Evolutionary conservation across 2,888 invertebrate genomes (phyloP).

Genomic region (Folsomia candida): DNA sequence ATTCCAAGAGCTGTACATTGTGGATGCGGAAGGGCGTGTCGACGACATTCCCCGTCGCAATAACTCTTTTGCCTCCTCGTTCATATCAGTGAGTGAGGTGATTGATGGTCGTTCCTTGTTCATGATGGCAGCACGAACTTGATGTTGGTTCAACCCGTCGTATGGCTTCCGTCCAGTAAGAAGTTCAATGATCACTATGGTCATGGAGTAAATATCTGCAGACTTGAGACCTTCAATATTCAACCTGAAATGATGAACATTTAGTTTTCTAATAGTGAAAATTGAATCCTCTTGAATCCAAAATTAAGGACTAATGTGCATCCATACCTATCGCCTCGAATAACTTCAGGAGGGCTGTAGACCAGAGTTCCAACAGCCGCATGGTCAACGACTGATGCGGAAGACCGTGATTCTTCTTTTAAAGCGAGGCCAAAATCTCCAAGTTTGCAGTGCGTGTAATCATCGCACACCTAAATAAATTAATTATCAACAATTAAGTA

Average conservation of each 20-base stretch:
- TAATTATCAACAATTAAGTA: neutral
- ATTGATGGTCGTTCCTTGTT: constrained; percentile 11
- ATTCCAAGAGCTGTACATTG: neutral
- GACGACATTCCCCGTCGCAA: neutral
- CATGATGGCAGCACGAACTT: constrained; percentile 9
- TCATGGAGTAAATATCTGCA: constrained; percentile 13
- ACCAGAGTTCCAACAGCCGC: constrained; percentile 11
- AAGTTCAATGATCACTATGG: constrained; percentile 1
- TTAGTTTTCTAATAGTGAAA: too few species aligned
- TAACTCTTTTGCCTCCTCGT: neutral
- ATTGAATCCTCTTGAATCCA: too few species aligned
- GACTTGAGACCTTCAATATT: neutral
- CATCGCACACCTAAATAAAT: constrained; percentile 12
- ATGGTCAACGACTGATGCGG: constrained; percentile 11
- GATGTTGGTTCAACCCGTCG: constrained; percentile 10
- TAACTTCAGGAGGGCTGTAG: constrained; percentile 17
- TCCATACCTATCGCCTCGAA: constrained; percentile 3
- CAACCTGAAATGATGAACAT: too few species aligned
- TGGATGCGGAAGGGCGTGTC: neutral
- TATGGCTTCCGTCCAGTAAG: constrained; percentile 4
- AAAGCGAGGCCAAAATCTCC: constrained; percentile 18
- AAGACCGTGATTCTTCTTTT: constrained; percentile 11
- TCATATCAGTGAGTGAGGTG: neutral
- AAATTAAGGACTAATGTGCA: too few species aligned
- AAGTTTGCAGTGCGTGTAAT: constrained; percentile 15